Evolutionary conservation across 2,797 vertebrate species (phyloP).

Genomic region (Tangara arthus): DNA sequence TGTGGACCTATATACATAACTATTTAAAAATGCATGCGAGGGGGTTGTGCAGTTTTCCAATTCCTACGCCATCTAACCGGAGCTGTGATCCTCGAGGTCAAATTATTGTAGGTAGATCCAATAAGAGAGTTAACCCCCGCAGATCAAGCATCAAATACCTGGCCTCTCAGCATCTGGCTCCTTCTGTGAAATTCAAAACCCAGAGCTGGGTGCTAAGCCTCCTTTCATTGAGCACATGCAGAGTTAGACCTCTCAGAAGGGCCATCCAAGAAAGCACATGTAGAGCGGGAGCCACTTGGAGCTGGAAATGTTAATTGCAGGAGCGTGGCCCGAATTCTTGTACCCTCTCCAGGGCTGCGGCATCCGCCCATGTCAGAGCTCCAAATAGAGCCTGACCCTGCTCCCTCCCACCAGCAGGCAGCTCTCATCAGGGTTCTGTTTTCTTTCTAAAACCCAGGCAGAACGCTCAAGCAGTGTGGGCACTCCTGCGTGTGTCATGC

Average conservation of each 20-base stretch:
- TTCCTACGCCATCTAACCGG: not conserved
- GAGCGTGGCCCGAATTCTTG: conserved; percentile 43
- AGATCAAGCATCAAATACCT: conserved; percentile 37
- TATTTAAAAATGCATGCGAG: not conserved
- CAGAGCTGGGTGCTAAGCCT: conserved; percentile 29
- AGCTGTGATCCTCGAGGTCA: not conserved
- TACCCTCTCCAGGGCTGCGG: not conserved
- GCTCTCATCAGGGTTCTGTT: not conserved
- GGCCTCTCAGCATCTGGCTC: conserved; percentile 34
- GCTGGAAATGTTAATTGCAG: conserved; percentile 57
- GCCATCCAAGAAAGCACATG: conserved; percentile 42
- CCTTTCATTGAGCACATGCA: not conserved
- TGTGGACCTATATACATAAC: not conserved
- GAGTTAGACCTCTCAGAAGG: conserved; percentile 45
- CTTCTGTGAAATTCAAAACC: conserved; percentile 58
- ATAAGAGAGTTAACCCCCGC: not conserved
- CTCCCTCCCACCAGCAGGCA: not conserved
- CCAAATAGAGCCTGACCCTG: conserved; percentile 28
- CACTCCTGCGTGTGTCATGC: not conserved
- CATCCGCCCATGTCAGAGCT: conserved; percentile 11
- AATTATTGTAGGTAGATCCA: conserved; percentile 38
- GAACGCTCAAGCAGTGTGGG: not conserved
- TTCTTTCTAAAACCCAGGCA: conserved; percentile 31
- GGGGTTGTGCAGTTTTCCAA: not conserved
- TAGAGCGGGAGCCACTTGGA: not conserved